A percentile compares a stretch with the other conserved stretches of the same genome.
These are phyloP conservation scores for Agapetus fuscipes DNA, from an alignment of 2,888 invertebrate species.

Conservation along the genomic window DNA sequence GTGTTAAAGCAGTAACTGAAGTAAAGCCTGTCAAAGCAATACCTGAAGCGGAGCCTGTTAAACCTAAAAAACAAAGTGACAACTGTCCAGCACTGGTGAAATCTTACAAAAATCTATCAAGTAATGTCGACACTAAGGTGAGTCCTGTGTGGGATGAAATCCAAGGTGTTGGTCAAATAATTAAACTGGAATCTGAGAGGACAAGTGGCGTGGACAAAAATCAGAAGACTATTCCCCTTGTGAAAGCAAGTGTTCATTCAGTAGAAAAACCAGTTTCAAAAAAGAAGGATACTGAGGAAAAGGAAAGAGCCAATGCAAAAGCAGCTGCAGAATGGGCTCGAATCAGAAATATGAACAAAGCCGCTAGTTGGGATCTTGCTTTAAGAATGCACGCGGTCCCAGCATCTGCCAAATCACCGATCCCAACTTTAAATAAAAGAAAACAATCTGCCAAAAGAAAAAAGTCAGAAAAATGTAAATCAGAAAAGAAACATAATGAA, in stretches of 20 bases:
- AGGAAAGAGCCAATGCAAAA: constrained; percentile 24
- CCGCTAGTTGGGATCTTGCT: constrained; percentile 12
- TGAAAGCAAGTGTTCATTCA: background rate
- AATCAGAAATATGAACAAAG: constrained; percentile 22
- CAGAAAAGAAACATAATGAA: constrained; percentile 1
- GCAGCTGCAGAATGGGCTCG: constrained; percentile 28
- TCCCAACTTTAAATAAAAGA: constrained; percentile 9
- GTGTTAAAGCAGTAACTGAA: constrained; percentile 5
- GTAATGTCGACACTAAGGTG: constrained; percentile 1
- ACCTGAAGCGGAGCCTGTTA: background rate
- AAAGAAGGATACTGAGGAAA: constrained; percentile 10
- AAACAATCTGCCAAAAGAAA: constrained; percentile 4
- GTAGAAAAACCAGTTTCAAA: constrained; percentile 13
- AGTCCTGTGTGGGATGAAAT: constrained; percentile 21
- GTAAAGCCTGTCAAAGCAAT: background rate
- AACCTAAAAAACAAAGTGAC: no score
- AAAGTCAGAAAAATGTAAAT: background rate
- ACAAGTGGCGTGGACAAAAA: background rate
- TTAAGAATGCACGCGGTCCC: background rate
- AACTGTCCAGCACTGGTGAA: no score
- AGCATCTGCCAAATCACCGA: background rate
- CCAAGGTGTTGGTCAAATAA: constrained; percentile 14
- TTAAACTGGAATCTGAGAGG: constrained; percentile 5
- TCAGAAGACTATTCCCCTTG: background rate
- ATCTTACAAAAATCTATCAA: no score